These are phyloP conservation scores for Dicranocentrus wangi DNA, from an alignment of 2,888 invertebrate species.

Conservation along the genomic window DNA sequence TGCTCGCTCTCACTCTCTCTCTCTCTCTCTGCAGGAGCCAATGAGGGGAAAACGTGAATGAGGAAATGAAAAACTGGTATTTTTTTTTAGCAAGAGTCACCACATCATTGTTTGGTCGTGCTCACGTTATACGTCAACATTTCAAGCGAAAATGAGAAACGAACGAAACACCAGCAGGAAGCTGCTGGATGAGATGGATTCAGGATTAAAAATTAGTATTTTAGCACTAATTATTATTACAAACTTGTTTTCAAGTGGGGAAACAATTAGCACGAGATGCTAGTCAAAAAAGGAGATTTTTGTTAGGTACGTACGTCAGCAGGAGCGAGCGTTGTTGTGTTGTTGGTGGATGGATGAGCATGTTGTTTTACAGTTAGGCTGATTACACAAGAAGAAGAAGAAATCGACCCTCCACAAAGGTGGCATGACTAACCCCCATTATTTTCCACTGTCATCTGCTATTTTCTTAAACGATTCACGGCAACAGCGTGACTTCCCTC, in stretches of 20 bases:
- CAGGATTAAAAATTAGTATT: constrained; percentile 25
- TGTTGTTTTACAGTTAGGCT: too few species aligned
- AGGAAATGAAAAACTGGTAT: constrained; percentile 32
- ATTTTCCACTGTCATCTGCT: constrained; percentile 58
- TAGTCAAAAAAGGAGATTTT: background rate
- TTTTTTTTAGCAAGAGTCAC: background rate
- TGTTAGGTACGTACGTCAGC: too few species aligned
- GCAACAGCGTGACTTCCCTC: constrained; percentile 3
- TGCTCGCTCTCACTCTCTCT: too few species aligned
- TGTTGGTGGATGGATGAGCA: too few species aligned
- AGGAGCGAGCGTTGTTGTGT: too few species aligned
- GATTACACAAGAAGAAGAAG: constrained; percentile 17
- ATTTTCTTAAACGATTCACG: constrained; percentile 50
- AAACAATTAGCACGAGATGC: constrained; percentile 44
- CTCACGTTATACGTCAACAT: too few species aligned
- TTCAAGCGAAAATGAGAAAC: background rate
- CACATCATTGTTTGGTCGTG: too few species aligned
- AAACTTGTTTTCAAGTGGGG: constrained; percentile 12
- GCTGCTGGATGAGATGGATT: background rate
- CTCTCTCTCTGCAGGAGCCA: constrained; percentile 42
- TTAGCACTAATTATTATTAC: constrained; percentile 23
- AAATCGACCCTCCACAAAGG: constrained; percentile 25
- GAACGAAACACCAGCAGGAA: background rate
- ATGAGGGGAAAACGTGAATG: constrained; percentile 27
- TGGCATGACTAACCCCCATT: constrained; percentile 59